Conservation (phyloP, 2,888 invertebrate genomes). For the Andricus curvator region DNA sequence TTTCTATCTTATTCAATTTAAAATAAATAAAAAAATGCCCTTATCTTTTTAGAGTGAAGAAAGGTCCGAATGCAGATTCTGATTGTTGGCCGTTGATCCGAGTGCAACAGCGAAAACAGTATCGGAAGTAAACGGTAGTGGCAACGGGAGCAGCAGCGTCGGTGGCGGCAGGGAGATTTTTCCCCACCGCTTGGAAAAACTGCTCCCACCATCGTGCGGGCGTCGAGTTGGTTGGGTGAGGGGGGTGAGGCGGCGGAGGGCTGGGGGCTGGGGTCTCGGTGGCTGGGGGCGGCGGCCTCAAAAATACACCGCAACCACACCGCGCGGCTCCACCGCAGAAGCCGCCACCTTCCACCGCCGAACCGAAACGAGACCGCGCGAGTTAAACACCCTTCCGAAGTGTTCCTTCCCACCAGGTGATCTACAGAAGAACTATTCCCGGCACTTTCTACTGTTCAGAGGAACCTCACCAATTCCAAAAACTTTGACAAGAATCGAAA, state of each 20-base stretch:
- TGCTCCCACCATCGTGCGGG: constrained; percentile 68
- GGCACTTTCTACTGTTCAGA: constrained; percentile 9
- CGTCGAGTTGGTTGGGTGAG: constrained; percentile 58
- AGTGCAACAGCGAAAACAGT: constrained; percentile 60
- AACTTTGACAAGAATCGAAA: neutral
- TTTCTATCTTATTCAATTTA: neutral
- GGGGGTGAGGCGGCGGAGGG: constrained; percentile 52
- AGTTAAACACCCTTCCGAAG: constrained; percentile 71
- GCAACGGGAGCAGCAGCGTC: constrained; percentile 49
- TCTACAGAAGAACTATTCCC: constrained; percentile 28
- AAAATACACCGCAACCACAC: constrained; percentile 79
- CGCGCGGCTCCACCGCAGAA: constrained; percentile 78
- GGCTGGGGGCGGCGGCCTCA: constrained; percentile 78
- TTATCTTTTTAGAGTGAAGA: constrained; percentile 43
- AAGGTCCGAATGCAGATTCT: constrained; percentile 49
- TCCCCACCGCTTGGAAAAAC: constrained; percentile 76
- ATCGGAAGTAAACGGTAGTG: constrained; percentile 46
- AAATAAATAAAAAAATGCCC: neutral
- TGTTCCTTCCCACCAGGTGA: constrained; percentile 45
- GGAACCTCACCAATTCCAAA: neutral
- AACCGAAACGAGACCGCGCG: constrained; percentile 77
- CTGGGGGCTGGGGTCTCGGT: constrained; percentile 64
- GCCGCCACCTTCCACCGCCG: constrained; percentile 78
- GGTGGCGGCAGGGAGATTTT: constrained; percentile 69
- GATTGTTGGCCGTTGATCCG: constrained; percentile 57